A percentile compares a stretch with the other conserved stretches of the same genome.
Evolutionary conservation across 2,888 invertebrate genomes (phyloP).

Genomic region (Epistrophella euchroma): DNA sequence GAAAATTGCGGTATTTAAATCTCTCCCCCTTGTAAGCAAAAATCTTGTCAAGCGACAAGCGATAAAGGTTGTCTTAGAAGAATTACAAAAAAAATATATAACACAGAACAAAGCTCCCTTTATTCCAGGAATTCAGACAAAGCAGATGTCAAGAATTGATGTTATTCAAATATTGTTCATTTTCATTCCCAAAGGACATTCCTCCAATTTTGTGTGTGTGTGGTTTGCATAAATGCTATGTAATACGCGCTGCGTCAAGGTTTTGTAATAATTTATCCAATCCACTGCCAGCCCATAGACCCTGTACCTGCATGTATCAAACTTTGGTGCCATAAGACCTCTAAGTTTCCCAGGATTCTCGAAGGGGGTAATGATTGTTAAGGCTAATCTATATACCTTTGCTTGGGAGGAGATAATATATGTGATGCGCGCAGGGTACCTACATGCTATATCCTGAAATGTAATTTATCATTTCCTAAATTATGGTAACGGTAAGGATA

Average conservation of each 20-base stretch:
- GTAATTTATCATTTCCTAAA: constrained; percentile 75
- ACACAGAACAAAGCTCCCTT: constrained; percentile 6
- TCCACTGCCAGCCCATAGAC: constrained; percentile 8
- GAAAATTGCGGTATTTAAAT: constrained; percentile 31
- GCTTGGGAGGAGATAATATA: background rate
- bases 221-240: constrained; percentile 21
- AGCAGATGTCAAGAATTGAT: constrained; percentile 44
- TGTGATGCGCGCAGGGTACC: constrained; percentile 5
- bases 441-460: constrained; percentile 50
- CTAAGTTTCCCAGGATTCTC: constrained; percentile 29
- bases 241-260: constrained; percentile 38
- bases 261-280: constrained; percentile 63
- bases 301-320: constrained; percentile 20
- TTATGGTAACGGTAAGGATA: constrained; percentile 67
- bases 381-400: constrained; percentile 47
- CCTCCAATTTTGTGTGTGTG: constrained; percentile 1
- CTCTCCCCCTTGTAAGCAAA: background rate
- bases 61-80: constrained; percentile 3
- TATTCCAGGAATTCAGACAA: background rate
- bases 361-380: constrained; percentile 44
- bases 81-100: background rate
- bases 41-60: background rate
- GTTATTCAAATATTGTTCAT: constrained; percentile 36
- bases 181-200: constrained; percentile 33
- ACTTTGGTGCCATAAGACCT: constrained; percentile 31